Evolutionary conservation across 2,797 vertebrate genomes (phyloP).

Genomic region (Setipinna tenuifilis): DNA sequence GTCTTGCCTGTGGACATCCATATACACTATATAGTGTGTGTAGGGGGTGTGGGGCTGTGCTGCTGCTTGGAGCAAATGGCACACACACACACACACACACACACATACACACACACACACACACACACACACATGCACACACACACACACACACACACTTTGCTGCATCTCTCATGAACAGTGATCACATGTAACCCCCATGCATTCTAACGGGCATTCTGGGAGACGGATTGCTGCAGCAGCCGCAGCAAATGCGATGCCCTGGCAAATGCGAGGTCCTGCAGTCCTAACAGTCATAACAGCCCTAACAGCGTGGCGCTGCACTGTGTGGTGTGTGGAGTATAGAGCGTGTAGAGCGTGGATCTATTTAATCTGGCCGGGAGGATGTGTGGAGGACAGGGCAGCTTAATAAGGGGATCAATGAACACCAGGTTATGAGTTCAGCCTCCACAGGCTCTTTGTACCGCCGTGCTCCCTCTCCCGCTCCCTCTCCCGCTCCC

Average conservation of each 20-base stretch:
- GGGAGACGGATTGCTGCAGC: not conserved
- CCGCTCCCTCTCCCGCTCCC: no score
- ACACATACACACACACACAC: no score
- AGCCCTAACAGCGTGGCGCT: no score
- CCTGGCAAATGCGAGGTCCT: no score
- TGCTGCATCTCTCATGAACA: not conserved
- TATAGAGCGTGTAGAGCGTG: not conserved
- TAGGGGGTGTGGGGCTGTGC: not conserved
- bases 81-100: not conserved
- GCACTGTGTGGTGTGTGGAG: no score
- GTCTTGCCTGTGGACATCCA: not conserved
- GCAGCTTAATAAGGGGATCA: constrained; percentile 15
- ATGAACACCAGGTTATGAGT: constrained; percentile 1
- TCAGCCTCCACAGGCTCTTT: not conserved
- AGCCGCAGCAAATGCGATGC: no score
- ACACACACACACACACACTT: not conserved
- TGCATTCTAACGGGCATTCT: not conserved
- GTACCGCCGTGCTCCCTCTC: not conserved
- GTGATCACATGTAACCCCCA: not conserved
- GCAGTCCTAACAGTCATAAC: no score
- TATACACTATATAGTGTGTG: not conserved
- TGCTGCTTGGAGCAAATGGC: not conserved
- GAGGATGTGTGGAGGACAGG: constrained; percentile 7
- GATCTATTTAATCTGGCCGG: not conserved
- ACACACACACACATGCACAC: not conserved